Evolutionary conservation across 2,888 invertebrate genomes (phyloP), one percentile per base, ranked within the genome.

Genomic region (Mantis religiosa): DNA sequence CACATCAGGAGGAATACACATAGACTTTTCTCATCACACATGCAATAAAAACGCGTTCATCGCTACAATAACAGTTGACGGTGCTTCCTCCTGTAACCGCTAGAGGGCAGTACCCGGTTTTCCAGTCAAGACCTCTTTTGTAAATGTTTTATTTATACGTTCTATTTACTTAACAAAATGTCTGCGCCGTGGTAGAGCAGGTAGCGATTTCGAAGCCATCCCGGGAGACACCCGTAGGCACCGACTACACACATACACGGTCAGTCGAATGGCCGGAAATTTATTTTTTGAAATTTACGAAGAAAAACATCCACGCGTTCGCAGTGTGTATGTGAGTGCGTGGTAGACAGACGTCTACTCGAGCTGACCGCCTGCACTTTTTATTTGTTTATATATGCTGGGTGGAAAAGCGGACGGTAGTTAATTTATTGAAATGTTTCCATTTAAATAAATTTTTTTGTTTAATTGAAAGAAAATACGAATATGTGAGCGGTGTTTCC

Each of bases 401-500:
- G n/a, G 82, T 87, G 87, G 87, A 89, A 87, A 87, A 89, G 87
- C 87, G 28, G 87, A 82, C 82, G 47, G 87, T 28, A 82, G 82
- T 71, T 89, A 89, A 89, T 89, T 89, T 89, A 89, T 89, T 89
- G 89, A 87, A 89, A 89, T 89, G 54, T 89, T 89, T 89, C 89
- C 89, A 89, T 89, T 89, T 89, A 87, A 87, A 89, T 89, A 89
- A 71, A 89, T 89, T 87, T 89, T 89, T 89, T 89, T 89, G 89
- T 89, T 89, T 89, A 89, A 89, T 89, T 89, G 89, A 89, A 89
- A 87, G 89, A 89, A 89, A 89, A 89, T 87, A 87, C 34, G 87
- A 34, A 87, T 27, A 20, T 82, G 82, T 82, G 81, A n/a, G 41
- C 34, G 82, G 27, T n/a, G n/a, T 30, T 27, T 71, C 28, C 87